Conservation (phyloP, 2,888 invertebrate species). For the Serrognathus titanus region DNA sequence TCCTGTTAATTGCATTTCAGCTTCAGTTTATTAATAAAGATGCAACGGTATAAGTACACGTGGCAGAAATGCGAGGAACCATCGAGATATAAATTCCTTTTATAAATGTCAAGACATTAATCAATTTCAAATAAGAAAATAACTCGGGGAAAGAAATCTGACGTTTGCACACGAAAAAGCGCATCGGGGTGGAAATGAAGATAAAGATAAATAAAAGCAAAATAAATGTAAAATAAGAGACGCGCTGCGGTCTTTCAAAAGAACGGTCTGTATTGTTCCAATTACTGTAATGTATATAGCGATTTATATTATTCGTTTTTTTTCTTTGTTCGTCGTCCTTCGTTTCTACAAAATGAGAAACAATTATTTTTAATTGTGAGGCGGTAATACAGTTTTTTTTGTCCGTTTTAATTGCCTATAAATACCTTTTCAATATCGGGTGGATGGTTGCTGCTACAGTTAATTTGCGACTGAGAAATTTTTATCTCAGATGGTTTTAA, state of each 20-base stretch:
- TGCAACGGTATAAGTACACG: too few species aligned
- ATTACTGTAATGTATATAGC: not conserved
- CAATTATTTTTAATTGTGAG: too few species aligned
- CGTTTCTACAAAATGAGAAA: too few species aligned
- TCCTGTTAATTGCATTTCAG: too few species aligned
- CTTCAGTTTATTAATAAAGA: too few species aligned
- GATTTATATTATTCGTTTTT: not conserved
- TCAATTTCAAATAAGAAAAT: constrained; percentile 27
- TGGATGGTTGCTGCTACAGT: too few species aligned
- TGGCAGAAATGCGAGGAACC: not conserved
- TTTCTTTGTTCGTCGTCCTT: too few species aligned
- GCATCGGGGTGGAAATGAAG: constrained; percentile 41
- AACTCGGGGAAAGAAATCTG: constrained; percentile 28
- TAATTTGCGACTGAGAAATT: too few species aligned
- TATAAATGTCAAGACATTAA: constrained; percentile 26
- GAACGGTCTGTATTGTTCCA: not conserved
- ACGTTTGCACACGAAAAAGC: constrained; percentile 31
- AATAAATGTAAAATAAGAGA: constrained; percentile 29
- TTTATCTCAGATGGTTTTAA: too few species aligned
- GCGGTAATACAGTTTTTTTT: too few species aligned
- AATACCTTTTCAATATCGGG: too few species aligned
- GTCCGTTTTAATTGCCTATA: too few species aligned
- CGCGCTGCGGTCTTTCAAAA: not conserved
- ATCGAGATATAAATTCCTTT: constrained; percentile 1
- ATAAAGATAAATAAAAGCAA: constrained; percentile 47